Base-by-base conservation (phyloP, 2,797 vertebrate genomes). In the Huso huso region DNA sequence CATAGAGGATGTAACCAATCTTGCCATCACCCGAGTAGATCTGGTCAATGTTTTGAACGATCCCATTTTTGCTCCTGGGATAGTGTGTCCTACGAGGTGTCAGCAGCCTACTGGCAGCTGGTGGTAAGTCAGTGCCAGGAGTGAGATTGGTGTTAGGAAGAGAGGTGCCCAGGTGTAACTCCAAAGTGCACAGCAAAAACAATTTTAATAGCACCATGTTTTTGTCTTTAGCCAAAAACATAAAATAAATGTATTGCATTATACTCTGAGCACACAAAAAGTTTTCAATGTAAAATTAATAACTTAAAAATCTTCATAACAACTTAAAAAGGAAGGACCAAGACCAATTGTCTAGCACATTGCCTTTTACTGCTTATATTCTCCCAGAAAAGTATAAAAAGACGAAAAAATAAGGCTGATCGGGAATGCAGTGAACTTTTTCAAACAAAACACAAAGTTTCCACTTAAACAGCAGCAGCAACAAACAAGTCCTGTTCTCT, bases 11-110 rank as follows among this genome's bases (percentile, higher is more conserved):
- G 83, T 95, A 97, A 51, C 95, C 94, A 77, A 83, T 93, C 84
- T 88, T 93, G 65, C 95, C 95, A 13, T 93, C 94, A 7, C 91
- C 95, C 64, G 91, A 84, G 78, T 97, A 97, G 71, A 96, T 91
- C 81, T 87, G 90, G 75, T 95, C 94, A 68, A 98, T 79, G 70
- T 84, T 86, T 74, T 82, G 88, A 79, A 98, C 92, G 0, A 91
- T 71, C 66, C 93, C 94, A 71, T 85, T 80, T 63, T 83, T 88
- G 74, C 81, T 80, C 71, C 78, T 84, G 72, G 63, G 76, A 51
- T 64, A 65, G 51, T 62, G 69, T 52, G 57, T 72, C 62, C 51
- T 68, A 52, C 83, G 81, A 70, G 80, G 84, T 84, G 88, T 53
- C 79, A 81, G 73, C 2, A 73, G 76, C 66, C 76, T 84, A 76